Evolutionary conservation across 2,797 vertebrate species (phyloP).

Genomic region (Spizella passerina): DNA sequence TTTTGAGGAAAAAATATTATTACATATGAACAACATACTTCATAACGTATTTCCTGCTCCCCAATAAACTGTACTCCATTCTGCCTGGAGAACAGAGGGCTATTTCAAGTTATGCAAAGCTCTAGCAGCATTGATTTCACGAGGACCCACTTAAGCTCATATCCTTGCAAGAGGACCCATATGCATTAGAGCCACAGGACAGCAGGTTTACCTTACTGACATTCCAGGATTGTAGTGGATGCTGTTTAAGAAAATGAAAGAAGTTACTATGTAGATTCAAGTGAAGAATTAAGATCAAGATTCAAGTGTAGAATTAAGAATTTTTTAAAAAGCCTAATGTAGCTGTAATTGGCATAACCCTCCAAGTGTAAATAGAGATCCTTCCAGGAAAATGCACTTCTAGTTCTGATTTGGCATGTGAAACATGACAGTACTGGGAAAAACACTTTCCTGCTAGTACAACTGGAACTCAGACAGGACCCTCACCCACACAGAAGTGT

Average conservation of each 20-base stretch:
- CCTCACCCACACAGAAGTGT: neutral
- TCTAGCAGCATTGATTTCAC: neutral
- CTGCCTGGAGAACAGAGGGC: neutral
- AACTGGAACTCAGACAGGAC: neutral
- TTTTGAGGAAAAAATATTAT: neutral
- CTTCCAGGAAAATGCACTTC: conserved; percentile 43
- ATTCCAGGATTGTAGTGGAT: neutral
- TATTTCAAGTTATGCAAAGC: neutral
- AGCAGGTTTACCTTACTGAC: neutral
- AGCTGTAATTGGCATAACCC: conserved; percentile 1
- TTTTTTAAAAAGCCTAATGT: neutral
- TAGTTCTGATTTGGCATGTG: neutral
- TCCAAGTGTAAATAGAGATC: conserved; percentile 24
- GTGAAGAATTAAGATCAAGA: neutral
- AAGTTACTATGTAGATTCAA: conserved; percentile 14
- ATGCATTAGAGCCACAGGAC: neutral
- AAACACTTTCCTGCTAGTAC: neutral
- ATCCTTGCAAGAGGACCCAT: neutral
- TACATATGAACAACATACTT: neutral
- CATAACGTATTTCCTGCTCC: neutral
- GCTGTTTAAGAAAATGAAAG: neutral
- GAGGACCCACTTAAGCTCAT: neutral
- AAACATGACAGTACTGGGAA: conserved; percentile 3
- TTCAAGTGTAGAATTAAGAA: neutral
- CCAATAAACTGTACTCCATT: neutral